phyloP scores from a whole-genome alignment of 2,113 vertebrate genomes.

The Anarrhichthys ocellatus region DNA sequence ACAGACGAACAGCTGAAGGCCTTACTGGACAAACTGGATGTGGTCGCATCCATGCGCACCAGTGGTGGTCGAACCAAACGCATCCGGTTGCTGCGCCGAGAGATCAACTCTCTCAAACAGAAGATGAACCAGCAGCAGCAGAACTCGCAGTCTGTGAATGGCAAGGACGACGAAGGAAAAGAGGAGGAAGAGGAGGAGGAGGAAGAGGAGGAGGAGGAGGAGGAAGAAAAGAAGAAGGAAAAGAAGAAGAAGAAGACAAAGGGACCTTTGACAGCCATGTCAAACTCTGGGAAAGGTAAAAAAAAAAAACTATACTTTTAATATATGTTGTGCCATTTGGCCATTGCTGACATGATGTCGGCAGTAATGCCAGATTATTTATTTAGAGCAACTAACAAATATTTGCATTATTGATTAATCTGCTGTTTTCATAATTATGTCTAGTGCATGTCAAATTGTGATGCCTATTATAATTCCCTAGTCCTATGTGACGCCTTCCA shows the following conservation, averaged over 20 bases:
- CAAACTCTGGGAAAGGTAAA: conserved; percentile 67
- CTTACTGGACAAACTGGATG: conserved; percentile 94
- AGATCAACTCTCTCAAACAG: conserved; percentile 93
- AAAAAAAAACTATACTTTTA: not conserved
- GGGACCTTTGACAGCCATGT: conserved; percentile 56
- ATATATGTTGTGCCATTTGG: not conserved
- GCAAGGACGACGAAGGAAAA: conserved; percentile 68
- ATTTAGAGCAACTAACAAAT: not conserved
- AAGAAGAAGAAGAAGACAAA: conserved; percentile 53
- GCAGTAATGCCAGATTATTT: not conserved
- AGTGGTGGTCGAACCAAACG: conserved; percentile 95
- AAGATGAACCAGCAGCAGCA: conserved; percentile 88
- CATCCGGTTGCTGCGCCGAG: conserved; percentile 89
- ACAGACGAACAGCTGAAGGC: conserved; percentile 93
- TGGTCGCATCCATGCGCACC: conserved; percentile 90
- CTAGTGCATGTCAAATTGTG: not conserved
- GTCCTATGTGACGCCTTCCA: not conserved
- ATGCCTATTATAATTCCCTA: not conserved
- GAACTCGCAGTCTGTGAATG: conserved; percentile 76
- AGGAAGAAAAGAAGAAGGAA: not conserved
- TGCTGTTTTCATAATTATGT: not conserved
- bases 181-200: conserved; percentile 71
- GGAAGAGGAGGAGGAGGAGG: conserved; percentile 54
- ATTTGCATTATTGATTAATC: not conserved
- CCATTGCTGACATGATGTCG: not conserved